phyloP scores from a whole-genome alignment of 2,797 vertebrate genomes.

The Notolepis coatsorum region DNA sequence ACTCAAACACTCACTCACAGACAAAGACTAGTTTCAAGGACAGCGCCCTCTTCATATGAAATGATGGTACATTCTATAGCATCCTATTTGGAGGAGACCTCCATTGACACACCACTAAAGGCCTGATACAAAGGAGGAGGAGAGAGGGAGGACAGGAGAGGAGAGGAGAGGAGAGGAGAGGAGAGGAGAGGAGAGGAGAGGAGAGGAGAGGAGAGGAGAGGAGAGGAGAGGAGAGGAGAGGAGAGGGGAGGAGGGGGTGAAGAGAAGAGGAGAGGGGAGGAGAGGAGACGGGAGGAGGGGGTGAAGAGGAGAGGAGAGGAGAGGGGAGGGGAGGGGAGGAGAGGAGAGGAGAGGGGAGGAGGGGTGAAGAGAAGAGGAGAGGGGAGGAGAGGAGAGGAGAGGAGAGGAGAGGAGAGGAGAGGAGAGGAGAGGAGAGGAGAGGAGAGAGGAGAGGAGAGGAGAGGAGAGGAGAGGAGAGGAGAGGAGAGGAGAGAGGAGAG shows the following conservation, averaged over 20 bases:
- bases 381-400: background rate
- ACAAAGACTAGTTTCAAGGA: too few relatives aligned
- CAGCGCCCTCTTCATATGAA: too few relatives aligned
- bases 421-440: too few relatives aligned
- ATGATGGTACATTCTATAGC: background rate
- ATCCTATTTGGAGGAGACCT: too few relatives aligned
- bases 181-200: background rate
- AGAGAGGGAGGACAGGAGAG: background rate
- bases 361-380: background rate
- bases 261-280: background rate
- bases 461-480: too few relatives aligned
- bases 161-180: background rate
- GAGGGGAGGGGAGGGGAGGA: background rate
- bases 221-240: background rate
- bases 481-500: too few relatives aligned
- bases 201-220: background rate
- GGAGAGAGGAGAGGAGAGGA: too few relatives aligned
- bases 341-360: background rate
- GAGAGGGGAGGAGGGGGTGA: background rate
- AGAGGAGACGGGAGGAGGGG: background rate
- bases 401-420: slow-evolving; percentile 13
- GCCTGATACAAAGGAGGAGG: background rate
- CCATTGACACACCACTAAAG: background rate
- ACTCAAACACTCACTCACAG: background rate
- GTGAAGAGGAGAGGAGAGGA: background rate